phyloP scores from a whole-genome alignment of 2,888 invertebrate genomes.

The Chalcosyrphus nemorum region DNA sequence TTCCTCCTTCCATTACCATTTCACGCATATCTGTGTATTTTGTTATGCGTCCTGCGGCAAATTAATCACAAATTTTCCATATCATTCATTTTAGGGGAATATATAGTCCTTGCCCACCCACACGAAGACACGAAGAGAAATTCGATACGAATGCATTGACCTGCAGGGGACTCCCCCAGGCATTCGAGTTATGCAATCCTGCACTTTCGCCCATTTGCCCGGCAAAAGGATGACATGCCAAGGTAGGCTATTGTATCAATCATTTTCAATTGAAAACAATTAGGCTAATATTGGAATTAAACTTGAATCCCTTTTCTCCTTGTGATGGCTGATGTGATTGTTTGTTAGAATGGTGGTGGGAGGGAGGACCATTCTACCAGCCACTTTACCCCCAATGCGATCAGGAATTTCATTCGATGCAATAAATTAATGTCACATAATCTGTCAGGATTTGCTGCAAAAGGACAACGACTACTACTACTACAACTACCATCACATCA shows the following conservation, averaged over 20 bases:
- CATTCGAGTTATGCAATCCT: conserved; percentile 1
- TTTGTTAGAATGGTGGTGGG: neutral
- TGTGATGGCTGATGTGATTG: conserved; percentile 20
- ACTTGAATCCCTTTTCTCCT: conserved; percentile 50
- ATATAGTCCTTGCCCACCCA: neutral
- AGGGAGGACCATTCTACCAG: neutral
- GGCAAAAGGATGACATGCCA: neutral
- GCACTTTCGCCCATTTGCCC: neutral
- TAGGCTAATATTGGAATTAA: conserved; percentile 68
- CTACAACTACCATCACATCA: conserved; percentile 40
- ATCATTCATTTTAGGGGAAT: conserved; percentile 8
- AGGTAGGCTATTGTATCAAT: conserved; percentile 46
- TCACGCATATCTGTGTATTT: neutral
- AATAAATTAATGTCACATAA: conserved; percentile 72
- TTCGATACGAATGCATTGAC: conserved; percentile 6
- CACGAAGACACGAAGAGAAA: neutral
- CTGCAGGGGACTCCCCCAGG: conserved; percentile 1
- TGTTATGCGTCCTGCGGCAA: conserved; percentile 31
- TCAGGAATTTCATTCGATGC: conserved; percentile 62
- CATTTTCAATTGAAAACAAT: conserved; percentile 67
- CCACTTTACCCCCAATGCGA: conserved; percentile 1
- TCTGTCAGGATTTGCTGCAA: conserved; percentile 68
- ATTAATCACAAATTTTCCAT: conserved; percentile 69
- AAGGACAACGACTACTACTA: conserved; percentile 31
- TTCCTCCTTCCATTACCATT: neutral